Conservation (phyloP, 2,888 invertebrate species). For the Archips crataeganus region DNA sequence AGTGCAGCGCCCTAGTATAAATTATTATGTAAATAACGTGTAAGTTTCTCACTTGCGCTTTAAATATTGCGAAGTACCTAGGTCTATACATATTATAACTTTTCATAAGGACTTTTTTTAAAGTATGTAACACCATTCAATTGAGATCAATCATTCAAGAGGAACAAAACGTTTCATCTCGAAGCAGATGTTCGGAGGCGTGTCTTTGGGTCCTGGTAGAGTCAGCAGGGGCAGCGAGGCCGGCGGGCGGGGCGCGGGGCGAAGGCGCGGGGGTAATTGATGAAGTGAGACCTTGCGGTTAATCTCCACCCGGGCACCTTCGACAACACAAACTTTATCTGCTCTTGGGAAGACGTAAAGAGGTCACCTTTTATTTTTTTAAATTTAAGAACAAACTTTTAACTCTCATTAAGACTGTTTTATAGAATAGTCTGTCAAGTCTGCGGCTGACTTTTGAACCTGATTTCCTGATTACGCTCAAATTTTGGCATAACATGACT, state of each 20-base stretch:
- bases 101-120: neutral
- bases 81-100: too few relatives aligned
- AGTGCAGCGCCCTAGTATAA: neutral
- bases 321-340: conserved; percentile 67
- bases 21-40: conserved; percentile 17
- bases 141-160: conserved; percentile 56
- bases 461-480: too few relatives aligned
- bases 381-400: conserved; percentile 46
- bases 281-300: conserved; percentile 69
- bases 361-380: conserved; percentile 56
- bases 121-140: conserved; percentile 5
- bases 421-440: too few relatives aligned
- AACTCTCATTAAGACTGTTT: conserved; percentile 20
- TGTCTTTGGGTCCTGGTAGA: conserved; percentile 52
- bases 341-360: conserved; percentile 51
- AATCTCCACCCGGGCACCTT: conserved; percentile 65
- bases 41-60: neutral
- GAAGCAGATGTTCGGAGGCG: conserved; percentile 55
- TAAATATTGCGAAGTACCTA: neutral
- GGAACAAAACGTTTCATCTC: conserved; percentile 48
- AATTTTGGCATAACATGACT: too few relatives aligned
- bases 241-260: conserved; percentile 43
- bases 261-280: conserved; percentile 68
- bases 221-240: conserved; percentile 49
- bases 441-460: too few relatives aligned